Percentiles rank a stretch among this genome's conserved stretches.
These are phyloP conservation scores for Pungitius pungitius DNA, from an alignment of 2,113 vertebrate species.

Conservation along the genomic window DNA sequence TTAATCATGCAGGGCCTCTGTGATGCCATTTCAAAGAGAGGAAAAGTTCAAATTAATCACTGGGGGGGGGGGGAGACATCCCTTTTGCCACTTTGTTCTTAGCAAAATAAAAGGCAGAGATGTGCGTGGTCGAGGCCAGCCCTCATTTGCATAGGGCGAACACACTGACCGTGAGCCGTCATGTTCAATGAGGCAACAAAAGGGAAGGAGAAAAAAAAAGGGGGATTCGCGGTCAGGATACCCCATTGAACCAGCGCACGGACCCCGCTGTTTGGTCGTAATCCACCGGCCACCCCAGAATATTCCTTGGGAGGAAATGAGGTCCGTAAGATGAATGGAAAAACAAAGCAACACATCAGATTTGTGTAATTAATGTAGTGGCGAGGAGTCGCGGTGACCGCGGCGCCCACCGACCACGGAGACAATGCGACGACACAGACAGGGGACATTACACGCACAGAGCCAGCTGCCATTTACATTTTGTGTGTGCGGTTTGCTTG, in stretches of 20 bases:
- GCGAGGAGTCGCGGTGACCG: constrained; percentile 6
- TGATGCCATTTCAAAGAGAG: constrained; percentile 73
- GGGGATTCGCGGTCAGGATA: not conserved
- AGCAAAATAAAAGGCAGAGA: constrained; percentile 42
- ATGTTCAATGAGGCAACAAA: constrained; percentile 30
- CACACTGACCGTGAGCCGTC: constrained; percentile 25
- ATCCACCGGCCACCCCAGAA: not conserved
- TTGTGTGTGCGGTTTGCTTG: constrained; percentile 46
- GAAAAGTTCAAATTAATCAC: constrained; percentile 70
- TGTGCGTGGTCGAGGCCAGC: constrained; percentile 20
- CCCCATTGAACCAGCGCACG: not conserved
- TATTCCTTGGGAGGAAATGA: not conserved
- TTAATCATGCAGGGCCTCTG: constrained; percentile 68
- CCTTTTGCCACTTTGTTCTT: constrained; percentile 21
- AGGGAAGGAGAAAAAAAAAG: no score
- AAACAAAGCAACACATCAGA: constrained; percentile 25
- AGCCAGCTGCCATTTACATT: constrained; percentile 57
- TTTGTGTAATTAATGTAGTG: not conserved
- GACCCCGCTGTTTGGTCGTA: not conserved
- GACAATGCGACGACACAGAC: constrained; percentile 20
- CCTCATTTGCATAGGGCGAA: constrained; percentile 38
- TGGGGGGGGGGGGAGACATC: constrained; percentile 55
- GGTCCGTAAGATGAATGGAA: not conserved
- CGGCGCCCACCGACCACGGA: not conserved
- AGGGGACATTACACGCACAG: constrained; percentile 2